Conservation (phyloP, 2,797 vertebrate genomes). For the Anguilla megastoma region DNA sequence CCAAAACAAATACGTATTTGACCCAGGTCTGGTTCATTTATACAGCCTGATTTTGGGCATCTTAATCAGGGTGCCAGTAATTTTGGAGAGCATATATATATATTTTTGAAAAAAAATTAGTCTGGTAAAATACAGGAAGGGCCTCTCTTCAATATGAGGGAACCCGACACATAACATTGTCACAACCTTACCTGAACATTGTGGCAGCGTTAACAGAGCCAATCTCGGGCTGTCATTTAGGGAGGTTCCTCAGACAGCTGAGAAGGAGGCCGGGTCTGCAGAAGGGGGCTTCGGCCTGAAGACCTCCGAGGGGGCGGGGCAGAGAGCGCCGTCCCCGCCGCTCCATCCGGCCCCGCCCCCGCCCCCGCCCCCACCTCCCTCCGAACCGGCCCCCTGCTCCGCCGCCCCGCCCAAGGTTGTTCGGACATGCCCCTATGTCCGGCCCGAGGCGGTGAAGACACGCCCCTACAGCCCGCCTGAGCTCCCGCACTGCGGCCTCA, state of each 20-base stretch:
- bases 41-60: no score
- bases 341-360: slow-evolving; percentile 22
- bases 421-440: slow-evolving; percentile 34
- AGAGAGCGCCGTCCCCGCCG: slow-evolving; percentile 3
- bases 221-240: neutral
- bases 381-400: neutral
- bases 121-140: neutral
- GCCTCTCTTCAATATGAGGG: neutral
- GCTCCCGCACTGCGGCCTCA: slow-evolving; percentile 69
- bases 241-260: neutral
- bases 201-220: neutral
- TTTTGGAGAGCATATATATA: neutral
- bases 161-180: neutral
- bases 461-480: slow-evolving; percentile 74
- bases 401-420: slow-evolving; percentile 46
- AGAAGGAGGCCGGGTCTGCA: slow-evolving; percentile 19
- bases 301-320: neutral
- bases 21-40: no score
- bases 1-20: no score
- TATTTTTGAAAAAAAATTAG: neutral
- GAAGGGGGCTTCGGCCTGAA: slow-evolving; percentile 1
- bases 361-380: slow-evolving; percentile 41
- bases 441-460: slow-evolving; percentile 52
- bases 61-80: no score
- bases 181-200: neutral